Evolutionary conservation across 2,113 vertebrate species (phyloP).

Genomic region (Sigmodon hispidus): DNA sequence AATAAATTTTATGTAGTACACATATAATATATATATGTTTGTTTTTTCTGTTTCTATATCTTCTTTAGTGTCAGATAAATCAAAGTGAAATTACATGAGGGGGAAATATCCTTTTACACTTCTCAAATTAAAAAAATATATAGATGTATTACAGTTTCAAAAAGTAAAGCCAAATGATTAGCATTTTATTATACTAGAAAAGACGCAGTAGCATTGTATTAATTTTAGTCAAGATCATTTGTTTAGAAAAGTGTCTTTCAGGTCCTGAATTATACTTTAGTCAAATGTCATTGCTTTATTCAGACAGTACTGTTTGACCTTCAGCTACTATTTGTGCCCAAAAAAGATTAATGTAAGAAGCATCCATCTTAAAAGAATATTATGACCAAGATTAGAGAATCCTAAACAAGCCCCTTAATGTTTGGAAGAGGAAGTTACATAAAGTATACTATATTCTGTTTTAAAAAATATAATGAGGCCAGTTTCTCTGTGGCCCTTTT

Average conservation of each 20-base stretch:
- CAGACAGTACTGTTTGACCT: constrained; percentile 16
- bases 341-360: constrained; percentile 51
- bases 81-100: background rate
- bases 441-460: constrained; percentile 26
- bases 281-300: background rate
- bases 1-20: background rate
- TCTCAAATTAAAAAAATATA: constrained; percentile 48
- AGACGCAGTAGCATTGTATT: background rate
- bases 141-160: background rate
- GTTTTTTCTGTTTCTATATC: background rate
- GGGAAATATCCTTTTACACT: background rate
- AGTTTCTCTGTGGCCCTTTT: constrained; percentile 26
- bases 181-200: constrained; percentile 28
- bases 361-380: constrained; percentile 12
- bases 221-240: constrained; percentile 6
- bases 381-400: constrained; percentile 28
- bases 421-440: constrained; percentile 12
- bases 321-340: background rate
- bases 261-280: constrained; percentile 41
- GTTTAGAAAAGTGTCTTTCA: constrained; percentile 13
- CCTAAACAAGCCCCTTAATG: background rate
- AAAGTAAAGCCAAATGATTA: constrained; percentile 20
- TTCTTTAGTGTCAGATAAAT: constrained; percentile 32
- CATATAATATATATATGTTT: background rate
- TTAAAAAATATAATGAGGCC: constrained; percentile 3